Conservation (phyloP, 2,888 invertebrate species). For the Cyaniris semiargus region DNA sequence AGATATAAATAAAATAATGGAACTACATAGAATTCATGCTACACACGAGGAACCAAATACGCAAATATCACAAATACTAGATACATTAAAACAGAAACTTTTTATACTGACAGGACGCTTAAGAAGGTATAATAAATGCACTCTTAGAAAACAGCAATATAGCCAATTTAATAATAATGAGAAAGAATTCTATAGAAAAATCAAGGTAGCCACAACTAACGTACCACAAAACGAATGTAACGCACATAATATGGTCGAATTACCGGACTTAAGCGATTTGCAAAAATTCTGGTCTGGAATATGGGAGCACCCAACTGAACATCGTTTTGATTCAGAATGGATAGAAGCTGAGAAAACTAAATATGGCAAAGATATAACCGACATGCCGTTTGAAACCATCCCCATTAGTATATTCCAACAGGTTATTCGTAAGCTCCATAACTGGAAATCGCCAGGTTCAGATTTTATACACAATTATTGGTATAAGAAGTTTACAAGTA, state of each 20-base stretch:
- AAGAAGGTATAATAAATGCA: neutral
- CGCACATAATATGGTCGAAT: neutral
- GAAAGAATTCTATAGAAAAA: neutral
- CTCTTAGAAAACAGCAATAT: neutral
- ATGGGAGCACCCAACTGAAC: neutral
- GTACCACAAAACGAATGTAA: neutral
- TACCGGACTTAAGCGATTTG: neutral
- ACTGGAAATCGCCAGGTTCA: conserved; percentile 42
- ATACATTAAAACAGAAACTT: too few species aligned
- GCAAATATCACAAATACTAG: too few species aligned
- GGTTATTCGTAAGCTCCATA: conserved; percentile 36
- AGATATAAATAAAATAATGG: neutral
- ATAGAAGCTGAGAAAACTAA: neutral
- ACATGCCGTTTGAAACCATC: conserved; percentile 6
- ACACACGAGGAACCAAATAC: neutral
- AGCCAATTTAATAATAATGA: neutral
- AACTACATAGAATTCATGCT: neutral
- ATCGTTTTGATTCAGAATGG: neutral
- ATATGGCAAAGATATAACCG: neutral
- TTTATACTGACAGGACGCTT: too few species aligned
- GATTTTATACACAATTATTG: conserved; percentile 42
- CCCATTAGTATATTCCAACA: conserved; percentile 34
- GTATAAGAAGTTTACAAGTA: conserved; percentile 41
- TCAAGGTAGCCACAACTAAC: neutral
- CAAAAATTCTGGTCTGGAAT: neutral